Evolutionary conservation across 2,888 invertebrate species (phyloP).

Genomic region (Drosophila yooni): DNA sequence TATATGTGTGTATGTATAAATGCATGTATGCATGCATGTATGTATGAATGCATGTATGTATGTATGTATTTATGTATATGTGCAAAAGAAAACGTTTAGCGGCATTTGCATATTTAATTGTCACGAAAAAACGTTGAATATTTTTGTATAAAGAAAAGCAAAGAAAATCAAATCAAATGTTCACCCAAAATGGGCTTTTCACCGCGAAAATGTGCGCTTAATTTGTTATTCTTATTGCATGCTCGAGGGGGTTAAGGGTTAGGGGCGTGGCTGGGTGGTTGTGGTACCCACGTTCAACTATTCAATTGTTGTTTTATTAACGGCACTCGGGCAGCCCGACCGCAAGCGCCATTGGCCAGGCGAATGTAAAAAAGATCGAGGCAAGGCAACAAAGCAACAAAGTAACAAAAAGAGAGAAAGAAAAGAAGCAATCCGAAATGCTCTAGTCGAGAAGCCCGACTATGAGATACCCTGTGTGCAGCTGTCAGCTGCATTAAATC

Average conservation of each 20-base stretch:
- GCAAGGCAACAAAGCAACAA: background rate
- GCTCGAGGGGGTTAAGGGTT: background rate
- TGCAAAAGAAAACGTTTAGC: slow-evolving; percentile 48
- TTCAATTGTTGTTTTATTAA: slow-evolving; percentile 4
- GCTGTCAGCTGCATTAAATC: background rate
- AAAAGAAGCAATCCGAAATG: background rate
- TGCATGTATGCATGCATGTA: background rate
- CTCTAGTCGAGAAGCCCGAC: background rate
- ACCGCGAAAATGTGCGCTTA: slow-evolving; percentile 6
- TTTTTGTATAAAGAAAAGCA: slow-evolving; percentile 2
- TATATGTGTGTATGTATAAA: background rate
- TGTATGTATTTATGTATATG: background rate
- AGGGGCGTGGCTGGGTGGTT: background rate
- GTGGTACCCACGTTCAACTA: slow-evolving; percentile 9
- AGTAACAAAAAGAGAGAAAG: background rate
- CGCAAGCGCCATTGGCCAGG: slow-evolving; percentile 31
- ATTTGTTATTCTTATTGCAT: slow-evolving; percentile 12
- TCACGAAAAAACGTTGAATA: slow-evolving; percentile 38
- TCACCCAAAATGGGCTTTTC: slow-evolving; percentile 32
- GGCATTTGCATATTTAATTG: slow-evolving; percentile 75
- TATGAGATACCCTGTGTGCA: background rate
- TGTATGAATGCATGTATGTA: no score
- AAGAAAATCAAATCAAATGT: slow-evolving; percentile 37
- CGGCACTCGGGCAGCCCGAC: slow-evolving; percentile 9
- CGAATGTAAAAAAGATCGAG: background rate